Percentiles rank a stretch among this genome's conserved stretches.
Evolutionary conservation across 2,113 vertebrate genomes (phyloP).

Genomic region (Pyxicephalus adspersus): DNA sequence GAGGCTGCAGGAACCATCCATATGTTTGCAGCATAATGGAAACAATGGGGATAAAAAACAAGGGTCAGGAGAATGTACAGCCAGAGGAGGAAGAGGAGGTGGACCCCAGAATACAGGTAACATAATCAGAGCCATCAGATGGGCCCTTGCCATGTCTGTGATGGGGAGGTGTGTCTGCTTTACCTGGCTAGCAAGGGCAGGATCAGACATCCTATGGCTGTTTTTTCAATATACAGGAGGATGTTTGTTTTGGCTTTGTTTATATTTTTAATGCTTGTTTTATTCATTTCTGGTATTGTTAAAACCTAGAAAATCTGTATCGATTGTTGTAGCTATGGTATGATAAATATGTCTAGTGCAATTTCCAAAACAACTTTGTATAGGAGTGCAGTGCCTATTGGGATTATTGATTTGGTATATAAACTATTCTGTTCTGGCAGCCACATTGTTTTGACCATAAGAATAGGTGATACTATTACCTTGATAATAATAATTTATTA

Average conservation of each 20-base stretch:
- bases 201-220: neutral
- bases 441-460: no score
- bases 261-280: neutral
- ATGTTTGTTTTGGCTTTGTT: neutral
- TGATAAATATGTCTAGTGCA: no score
- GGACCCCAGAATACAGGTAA: conserved; percentile 93
- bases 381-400: no score
- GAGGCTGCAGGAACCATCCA: neutral
- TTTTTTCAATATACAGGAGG: neutral
- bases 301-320: no score
- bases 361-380: no score
- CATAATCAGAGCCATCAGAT: neutral
- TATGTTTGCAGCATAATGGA: conserved; percentile 66
- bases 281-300: neutral
- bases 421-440: no score
- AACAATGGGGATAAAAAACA: conserved; percentile 60
- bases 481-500: no score
- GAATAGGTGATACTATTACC: no score
- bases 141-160: neutral
- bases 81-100: conserved; percentile 79
- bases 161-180: conserved; percentile 29
- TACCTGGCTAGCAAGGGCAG: neutral
- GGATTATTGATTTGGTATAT: no score
- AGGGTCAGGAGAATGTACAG: conserved; percentile 63
- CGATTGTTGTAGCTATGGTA: no score